Evolutionary conservation across 1,140 invertebrate genomes (phyloP), one percentile per base, ranked within the genome.

Genomic region (Cotesia chilonis): DNA sequence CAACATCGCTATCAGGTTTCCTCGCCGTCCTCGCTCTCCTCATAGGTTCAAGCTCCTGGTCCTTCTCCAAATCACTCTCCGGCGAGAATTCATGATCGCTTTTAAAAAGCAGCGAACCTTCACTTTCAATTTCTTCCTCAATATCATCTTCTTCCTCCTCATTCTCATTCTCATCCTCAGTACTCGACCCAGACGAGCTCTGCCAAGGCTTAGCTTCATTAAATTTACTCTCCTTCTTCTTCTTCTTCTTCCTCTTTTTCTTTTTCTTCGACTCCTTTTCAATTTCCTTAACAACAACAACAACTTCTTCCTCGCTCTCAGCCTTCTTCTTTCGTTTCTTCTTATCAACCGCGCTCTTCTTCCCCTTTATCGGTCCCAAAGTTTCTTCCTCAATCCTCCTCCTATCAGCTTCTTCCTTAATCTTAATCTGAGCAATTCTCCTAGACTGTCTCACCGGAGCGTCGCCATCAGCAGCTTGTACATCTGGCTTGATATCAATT

Each of bases 81-180:
- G 94, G 94, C 0, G 94, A 96, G 83, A 97, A 97, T 84, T 96
- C 95, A 79, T 97, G 95, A 84, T 96, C 95, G 0, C 94, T 96
- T 83, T 93, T 93, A 38, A 93, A 92, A 0, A 91, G 80, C n/a
- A 91, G 82, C 9, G 89, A 89, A 4, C 88, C 89, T 63, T 90
- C 91, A 70, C 88, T 91, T 73, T 91, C 90, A 68, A 89, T 89
- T n/a, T 89, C 87, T 4, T 89, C 86, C 35, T 90, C 89, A 36
- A 60, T 68, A 4, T 90, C 89, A 54, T 93, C 92, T 1, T 92
- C 91, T 72, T 91, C 90, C 75, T 90, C 91, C 9, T 91, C 88
- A 37, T 90, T 89, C 0, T 89, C 89, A 74, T 91, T 88, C 3
- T 88, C 85, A 17, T 91, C 88, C 9, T 88, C 87, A n/a, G 85